Conservation (phyloP, 1,140 invertebrate species). For the Micrasema minimum region DNA sequence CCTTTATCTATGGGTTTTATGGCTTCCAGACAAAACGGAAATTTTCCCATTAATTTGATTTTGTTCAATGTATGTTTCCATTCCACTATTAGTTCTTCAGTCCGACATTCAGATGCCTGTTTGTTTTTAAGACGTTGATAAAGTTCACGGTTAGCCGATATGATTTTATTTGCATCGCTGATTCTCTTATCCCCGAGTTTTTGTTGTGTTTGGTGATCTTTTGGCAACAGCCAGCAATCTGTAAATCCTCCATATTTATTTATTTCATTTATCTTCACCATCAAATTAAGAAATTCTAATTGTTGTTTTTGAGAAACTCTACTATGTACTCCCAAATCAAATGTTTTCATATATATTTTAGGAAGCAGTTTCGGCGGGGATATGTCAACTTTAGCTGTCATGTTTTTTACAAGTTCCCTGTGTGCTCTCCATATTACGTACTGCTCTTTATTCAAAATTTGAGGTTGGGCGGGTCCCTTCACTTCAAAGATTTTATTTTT, state of each 20-base stretch:
- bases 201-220: slow-evolving; percentile 5
- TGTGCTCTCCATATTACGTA: slow-evolving; percentile 8
- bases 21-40: slow-evolving; percentile 34
- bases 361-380: slow-evolving; percentile 18
- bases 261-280: slow-evolving; percentile 7
- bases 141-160: slow-evolving; percentile 2
- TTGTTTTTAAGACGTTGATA: slow-evolving; percentile 5
- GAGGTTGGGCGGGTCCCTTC: background rate
- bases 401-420: background rate
- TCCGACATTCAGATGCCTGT: background rate
- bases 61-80: slow-evolving; percentile 35
- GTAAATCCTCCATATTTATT: slow-evolving; percentile 11
- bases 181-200: slow-evolving; percentile 9
- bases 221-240: slow-evolving; percentile 33
- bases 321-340: slow-evolving; percentile 16
- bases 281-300: slow-evolving; percentile 14
- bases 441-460: slow-evolving; percentile 7
- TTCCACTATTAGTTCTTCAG: slow-evolving; percentile 8
- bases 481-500: background rate
- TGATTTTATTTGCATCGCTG: background rate
- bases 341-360: slow-evolving; percentile 28
- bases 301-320: background rate
- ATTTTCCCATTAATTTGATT: slow-evolving; percentile 28
- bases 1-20: slow-evolving; percentile 15
- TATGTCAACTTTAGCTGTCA: slow-evolving; percentile 11